Base-by-base conservation (phyloP, 2,888 invertebrate species). In the Crossocerus cetratus region DNA sequence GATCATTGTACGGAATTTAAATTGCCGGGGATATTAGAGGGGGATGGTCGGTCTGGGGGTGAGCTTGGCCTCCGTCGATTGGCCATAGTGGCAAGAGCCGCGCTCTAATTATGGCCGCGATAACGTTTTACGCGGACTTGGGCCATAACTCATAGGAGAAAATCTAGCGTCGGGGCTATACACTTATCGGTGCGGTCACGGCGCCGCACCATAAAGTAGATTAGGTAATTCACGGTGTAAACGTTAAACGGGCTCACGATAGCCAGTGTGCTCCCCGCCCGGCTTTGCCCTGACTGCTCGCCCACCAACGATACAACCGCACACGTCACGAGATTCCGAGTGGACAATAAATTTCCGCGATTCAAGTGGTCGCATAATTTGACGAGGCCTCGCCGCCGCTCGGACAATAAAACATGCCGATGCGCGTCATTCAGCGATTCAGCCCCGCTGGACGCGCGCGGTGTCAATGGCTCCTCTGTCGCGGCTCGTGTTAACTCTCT, bases 61-160 rank as follows among this genome's bases (percentile, higher is more conserved):
- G 65, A 83, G 85, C 84, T 83, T 83, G 32, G 32, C 81, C 82
- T 83, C 80, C 83, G 49, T 49, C 79, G 84, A 86, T 86, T 86
- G 82, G 83, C 84, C 83, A 79, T 80, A 83, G 76, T 75, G 76
- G 59, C 55, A 73, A 65, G 78, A 83, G 84, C 85, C 84, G 85
- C 81, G 81, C 82, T 85, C 83, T 87, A 87, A 87, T 87, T 86
- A 83, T 80, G 69, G 76, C 59, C 56, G 78, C 77, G 87, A 87
- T 86, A 87, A 83, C 84, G 85, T 83, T 84, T 86, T 84, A 84
- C 82, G 81, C 81, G 79, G 81, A 82, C 81, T 83, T 78, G 5
- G 67, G 72, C 80, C 76, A 75, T 84, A 85, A 86, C 70, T 86
- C 85, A 83, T 82, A 80, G 80, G 70, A 59, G 77, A 84, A 86